A percentile compares a stretch with the other conserved stretches of the same genome.
These are phyloP conservation scores for Gallinago solitaria DNA, from an alignment of 2,797 vertebrate species.

Conservation along the genomic window DNA sequence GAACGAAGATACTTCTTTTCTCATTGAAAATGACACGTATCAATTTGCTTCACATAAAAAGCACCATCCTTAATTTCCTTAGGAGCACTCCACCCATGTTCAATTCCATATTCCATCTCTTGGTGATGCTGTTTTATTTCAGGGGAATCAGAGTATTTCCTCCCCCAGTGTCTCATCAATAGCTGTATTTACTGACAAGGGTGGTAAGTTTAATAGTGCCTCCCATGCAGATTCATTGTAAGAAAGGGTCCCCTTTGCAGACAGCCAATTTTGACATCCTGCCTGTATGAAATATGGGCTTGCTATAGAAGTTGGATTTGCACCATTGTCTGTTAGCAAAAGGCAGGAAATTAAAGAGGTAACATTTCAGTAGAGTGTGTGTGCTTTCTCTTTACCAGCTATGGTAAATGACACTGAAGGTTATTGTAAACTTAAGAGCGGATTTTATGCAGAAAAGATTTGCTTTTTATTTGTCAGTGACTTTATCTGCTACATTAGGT, in stretches of 20 bases:
- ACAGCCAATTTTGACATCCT: background rate
- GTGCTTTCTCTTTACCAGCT: background rate
- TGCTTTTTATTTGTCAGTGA: background rate
- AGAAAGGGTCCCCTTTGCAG: background rate
- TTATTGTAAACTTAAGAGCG: background rate
- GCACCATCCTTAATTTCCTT: background rate
- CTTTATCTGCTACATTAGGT: background rate
- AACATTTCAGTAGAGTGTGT: background rate
- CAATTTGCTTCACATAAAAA: background rate
- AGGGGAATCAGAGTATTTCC: background rate
- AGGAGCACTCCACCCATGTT: background rate
- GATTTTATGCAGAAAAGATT: background rate
- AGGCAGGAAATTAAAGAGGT: constrained; percentile 16
- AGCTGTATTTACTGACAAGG: background rate
- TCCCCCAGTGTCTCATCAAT: background rate
- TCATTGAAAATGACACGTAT: background rate
- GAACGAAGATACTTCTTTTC: background rate
- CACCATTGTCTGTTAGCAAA: background rate
- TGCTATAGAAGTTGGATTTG: background rate
- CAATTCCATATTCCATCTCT: background rate
- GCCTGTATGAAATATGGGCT: background rate
- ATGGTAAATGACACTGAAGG: background rate
- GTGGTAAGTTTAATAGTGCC: background rate
- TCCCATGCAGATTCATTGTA: background rate
- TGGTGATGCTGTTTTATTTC: background rate